These are phyloP conservation scores for Phenganax stokvisi DNA, from an alignment of 92 coral and sea anemone genomes.

Conservation along the genomic window DNA sequence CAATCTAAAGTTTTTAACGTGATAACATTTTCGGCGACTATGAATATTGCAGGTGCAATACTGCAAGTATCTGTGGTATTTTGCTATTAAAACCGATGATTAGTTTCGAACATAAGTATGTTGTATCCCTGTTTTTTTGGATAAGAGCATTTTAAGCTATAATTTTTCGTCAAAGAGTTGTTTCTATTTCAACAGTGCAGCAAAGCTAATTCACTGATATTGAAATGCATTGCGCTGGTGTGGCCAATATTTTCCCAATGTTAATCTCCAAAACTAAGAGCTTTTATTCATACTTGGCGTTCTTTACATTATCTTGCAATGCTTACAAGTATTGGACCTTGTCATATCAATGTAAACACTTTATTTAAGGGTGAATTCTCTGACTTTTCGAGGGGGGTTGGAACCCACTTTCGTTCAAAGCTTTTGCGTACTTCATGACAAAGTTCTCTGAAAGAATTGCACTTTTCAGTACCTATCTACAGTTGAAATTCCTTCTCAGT, in stretches of 20 bases:
- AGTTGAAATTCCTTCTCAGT: too few relatives aligned
- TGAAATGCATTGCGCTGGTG: constrained; percentile 10
- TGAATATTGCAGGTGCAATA: too few relatives aligned
- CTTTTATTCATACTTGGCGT: constrained; percentile 23
- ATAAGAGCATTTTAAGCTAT: not conserved
- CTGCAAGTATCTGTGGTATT: too few relatives aligned
- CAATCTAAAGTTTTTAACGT: too few relatives aligned
- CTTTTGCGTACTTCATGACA: not conserved
- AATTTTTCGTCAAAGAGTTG: not conserved
- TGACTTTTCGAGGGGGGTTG: not conserved
- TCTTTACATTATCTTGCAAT: constrained; percentile 12
- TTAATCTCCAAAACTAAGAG: constrained; percentile 18
- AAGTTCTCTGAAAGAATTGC: not conserved
- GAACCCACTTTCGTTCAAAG: not conserved
- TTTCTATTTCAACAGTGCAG: not conserved
- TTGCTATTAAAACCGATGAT: too few relatives aligned
- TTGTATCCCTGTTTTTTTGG: too few relatives aligned
- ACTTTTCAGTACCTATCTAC: too few relatives aligned
- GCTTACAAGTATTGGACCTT: constrained; percentile 20
- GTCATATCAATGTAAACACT: constrained; percentile 13
- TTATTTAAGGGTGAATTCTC: not conserved
- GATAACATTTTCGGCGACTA: too few relatives aligned
- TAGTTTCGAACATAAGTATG: too few relatives aligned
- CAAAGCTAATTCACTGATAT: not conserved
- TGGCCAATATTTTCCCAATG: constrained; percentile 15